Evolutionary conservation across 2,797 vertebrate species (phyloP).

Genomic region (Euthynnus affinis): DNA sequence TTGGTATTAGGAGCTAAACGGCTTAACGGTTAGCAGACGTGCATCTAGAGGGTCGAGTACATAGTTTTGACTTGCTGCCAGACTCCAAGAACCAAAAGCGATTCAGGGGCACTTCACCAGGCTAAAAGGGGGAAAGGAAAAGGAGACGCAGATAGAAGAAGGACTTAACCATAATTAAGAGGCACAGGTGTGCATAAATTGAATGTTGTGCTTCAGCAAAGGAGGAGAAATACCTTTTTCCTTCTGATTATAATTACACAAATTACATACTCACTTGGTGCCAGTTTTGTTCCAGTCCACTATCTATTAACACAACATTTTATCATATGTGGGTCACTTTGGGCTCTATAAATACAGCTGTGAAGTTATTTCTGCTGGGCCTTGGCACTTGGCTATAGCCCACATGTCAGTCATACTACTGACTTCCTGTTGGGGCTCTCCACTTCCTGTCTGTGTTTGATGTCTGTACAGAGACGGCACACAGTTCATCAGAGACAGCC

Average conservation of each 20-base stretch:
- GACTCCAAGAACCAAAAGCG: conserved; percentile 59
- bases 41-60: conserved; percentile 75
- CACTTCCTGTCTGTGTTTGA: conserved; percentile 54
- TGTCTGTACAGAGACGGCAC: conserved; percentile 16
- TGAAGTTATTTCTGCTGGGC: conserved; percentile 19
- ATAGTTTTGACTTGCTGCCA: conserved; percentile 79
- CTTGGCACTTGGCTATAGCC: background rate
- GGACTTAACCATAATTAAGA: conserved; percentile 35
- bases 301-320: conserved; percentile 3
- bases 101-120: conserved; percentile 51
- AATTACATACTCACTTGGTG: background rate
- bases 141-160: conserved; percentile 11
- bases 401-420: conserved; percentile 26
- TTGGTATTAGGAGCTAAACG: conserved; percentile 85
- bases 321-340: background rate
- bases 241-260: background rate
- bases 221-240: background rate
- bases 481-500: conserved; percentile 32
- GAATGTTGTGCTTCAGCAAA: conserved; percentile 14
- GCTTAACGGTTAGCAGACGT: conserved; percentile 84
- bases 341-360: background rate
- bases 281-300: background rate
- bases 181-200: conserved; percentile 43
- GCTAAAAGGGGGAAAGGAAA: conserved; percentile 17
- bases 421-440: conserved; percentile 46